Percentiles rank a stretch among this genome's conserved stretches.
Conservation (phyloP, 2,113 vertebrate genomes). For the Orientallactaga bullata region DNA sequence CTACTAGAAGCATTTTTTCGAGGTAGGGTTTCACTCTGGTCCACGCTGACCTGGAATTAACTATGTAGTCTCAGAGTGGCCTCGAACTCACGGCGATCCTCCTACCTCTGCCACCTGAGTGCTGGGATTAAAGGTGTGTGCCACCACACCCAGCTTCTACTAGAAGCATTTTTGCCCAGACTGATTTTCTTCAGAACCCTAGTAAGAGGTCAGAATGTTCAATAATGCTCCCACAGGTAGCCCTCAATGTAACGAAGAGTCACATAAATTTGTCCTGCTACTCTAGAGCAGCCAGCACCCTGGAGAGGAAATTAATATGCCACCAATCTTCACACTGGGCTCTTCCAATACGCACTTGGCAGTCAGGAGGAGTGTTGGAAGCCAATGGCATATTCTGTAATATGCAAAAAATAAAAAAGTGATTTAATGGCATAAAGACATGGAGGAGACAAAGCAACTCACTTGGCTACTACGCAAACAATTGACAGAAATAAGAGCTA, state of each 20-base stretch:
- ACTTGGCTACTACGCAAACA: neutral
- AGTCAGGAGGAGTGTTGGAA: neutral
- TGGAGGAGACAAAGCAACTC: neutral
- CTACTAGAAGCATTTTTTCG: neutral
- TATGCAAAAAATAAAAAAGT: neutral
- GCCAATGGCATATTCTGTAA: neutral
- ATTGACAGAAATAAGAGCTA: accelerated
- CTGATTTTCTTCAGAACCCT: neutral
- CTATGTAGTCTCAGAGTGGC: too few species aligned
- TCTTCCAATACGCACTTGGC: neutral
- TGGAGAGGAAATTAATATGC: conserved; percentile 31
- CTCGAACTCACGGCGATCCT: too few species aligned
- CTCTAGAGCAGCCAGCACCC: neutral
- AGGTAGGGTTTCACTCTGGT: too few species aligned
- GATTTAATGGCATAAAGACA: conserved; percentile 22
- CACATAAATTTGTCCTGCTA: neutral
- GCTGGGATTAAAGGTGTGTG: too few species aligned
- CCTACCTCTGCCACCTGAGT: too few species aligned
- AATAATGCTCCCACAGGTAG: conserved; percentile 4
- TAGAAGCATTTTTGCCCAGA: neutral
- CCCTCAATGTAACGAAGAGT: conserved; percentile 6
- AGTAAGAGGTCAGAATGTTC: neutral
- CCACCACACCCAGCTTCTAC: too few species aligned
- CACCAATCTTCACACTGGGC: neutral
- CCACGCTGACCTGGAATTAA: too few species aligned